Evolutionary conservation across 2,888 invertebrate species (phyloP), one percentile per base, ranked within the genome.

Genomic region (Ernsta delagoae): DNA sequence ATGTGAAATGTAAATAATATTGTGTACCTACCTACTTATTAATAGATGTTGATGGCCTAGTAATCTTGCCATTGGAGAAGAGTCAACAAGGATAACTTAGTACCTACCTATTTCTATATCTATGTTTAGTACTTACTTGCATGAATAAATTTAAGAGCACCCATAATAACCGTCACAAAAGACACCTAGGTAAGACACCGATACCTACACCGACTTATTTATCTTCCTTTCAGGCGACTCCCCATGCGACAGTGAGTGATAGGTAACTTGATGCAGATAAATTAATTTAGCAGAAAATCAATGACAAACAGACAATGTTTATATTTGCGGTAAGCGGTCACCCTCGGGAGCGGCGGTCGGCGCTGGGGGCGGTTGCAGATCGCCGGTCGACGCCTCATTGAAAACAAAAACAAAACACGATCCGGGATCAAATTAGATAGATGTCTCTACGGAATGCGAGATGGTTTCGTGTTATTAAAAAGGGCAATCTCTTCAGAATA

Each of bases 221-320:
- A 56, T 56, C 43, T 65, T 57, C 34, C 9, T 54, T 60, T 67
- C 56, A 67, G 36, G 6, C 56, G 16, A 31, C n/a, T 68, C 62
- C 36, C 57, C 24, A 48, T 31, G 24, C 57, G 73, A 73, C 73
- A 71, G 69, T 71, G 73, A 70, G 45, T 67, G 75, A 75, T 75
- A 67, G 71, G 77, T 75, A 76, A 77, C 66, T 75, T 74, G 78
- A 79, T 76, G 73, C 74, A 73, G 70, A 71, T 87, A 89, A 92
- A 89, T 90, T 88, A 93, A 92, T 93, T 92, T 91, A 90, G 86
- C 87, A 84, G 88, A 90, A 93, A 92, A 93, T 91, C 91, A 90
- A 89, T 86, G 87, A 85, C 85, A 90, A 90, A 90, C 89, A 90
- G 75, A 74, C 74, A 76, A 75, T 90, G 87, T 90, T 90, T 92